Percentiles rank a stretch among this genome's conserved stretches.
phyloP scores from a whole-genome alignment of 2,113 vertebrate species.

The Probosciger aterrimus region DNA sequence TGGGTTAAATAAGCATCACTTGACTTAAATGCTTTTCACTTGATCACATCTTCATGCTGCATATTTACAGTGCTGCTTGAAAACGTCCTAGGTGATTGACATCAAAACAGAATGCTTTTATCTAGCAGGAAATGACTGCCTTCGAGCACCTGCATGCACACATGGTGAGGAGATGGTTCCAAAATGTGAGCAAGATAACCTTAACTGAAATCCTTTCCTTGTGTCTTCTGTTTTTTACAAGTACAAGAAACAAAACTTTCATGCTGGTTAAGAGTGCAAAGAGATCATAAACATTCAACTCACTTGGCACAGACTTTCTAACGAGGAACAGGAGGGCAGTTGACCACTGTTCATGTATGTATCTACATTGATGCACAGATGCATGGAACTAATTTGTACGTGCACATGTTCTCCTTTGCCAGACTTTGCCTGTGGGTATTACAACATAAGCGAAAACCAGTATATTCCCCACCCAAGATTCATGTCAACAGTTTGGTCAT shows the following conservation, averaged over 20 bases:
- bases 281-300: background rate
- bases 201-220: background rate
- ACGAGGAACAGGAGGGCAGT: background rate
- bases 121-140: background rate
- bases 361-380: background rate
- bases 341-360: background rate
- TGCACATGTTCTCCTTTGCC: background rate
- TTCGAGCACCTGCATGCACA: slow-evolving; percentile 24
- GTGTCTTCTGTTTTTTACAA: background rate
- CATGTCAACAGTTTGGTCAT: background rate
- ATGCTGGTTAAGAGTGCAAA: background rate
- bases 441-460: background rate
- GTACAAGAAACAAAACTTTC: background rate
- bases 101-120: background rate
- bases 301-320: background rate
- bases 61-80: background rate
- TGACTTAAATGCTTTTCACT: background rate
- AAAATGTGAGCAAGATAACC: background rate
- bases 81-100: background rate
- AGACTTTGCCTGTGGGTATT: background rate
- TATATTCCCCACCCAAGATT: background rate
- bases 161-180: background rate
- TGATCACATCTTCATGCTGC: background rate
- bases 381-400: background rate
- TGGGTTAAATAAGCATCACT: background rate